Evolutionary conservation across 2,113 vertebrate species (phyloP).

Genomic region (Aegotheles bennettii): DNA sequence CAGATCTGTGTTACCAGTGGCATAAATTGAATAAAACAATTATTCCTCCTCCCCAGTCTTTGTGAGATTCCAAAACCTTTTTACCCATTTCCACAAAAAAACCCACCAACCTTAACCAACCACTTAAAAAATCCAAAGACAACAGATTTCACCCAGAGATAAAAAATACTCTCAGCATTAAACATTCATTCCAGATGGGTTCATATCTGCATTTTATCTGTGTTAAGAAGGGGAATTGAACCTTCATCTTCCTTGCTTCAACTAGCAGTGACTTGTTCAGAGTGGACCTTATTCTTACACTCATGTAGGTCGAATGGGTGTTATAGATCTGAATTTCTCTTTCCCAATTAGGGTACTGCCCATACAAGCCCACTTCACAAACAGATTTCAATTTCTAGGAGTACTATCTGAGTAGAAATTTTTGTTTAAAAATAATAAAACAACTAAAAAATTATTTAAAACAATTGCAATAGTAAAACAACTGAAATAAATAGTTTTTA

Average conservation of each 20-base stretch:
- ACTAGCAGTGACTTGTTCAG: neutral
- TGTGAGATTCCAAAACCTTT: neutral
- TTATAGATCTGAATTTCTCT: neutral
- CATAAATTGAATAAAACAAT: neutral
- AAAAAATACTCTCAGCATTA: neutral
- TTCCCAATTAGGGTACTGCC: neutral
- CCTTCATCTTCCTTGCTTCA: neutral
- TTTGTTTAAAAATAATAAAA: neutral
- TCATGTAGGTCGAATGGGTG: neutral
- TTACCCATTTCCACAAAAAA: neutral
- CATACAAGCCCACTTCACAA: neutral
- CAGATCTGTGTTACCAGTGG: neutral
- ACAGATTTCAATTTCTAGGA: neutral
- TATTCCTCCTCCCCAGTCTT: neutral
- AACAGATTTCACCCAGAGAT: slow-evolving; percentile 9
- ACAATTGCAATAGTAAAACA: neutral
- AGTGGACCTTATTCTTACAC: neutral
- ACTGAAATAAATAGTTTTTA: neutral
- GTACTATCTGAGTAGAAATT: neutral
- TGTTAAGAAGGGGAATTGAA: neutral
- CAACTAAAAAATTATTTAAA: too few relatives aligned
- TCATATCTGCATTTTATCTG: slow-evolving; percentile 1
- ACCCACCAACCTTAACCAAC: neutral
- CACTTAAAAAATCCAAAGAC: neutral
- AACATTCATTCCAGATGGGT: neutral